Evolutionary conservation across 2,797 vertebrate species (phyloP).

Genomic region (Margarornis squamiger): DNA sequence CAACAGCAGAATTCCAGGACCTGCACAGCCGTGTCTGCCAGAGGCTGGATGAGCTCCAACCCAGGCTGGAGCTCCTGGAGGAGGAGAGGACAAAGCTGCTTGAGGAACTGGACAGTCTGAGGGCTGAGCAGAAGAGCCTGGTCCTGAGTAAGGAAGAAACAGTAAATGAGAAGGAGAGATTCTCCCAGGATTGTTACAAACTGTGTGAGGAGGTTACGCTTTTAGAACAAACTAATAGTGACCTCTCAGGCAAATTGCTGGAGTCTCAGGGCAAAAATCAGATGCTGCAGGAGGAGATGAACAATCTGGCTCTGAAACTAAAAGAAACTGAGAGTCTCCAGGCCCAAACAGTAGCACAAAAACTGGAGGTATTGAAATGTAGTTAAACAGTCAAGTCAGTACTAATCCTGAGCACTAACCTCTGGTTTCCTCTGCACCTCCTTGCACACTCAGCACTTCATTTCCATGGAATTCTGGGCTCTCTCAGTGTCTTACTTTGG

Average conservation of each 20-base stretch:
- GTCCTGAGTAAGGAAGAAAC: conserved; percentile 60
- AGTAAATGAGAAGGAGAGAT: conserved; percentile 71
- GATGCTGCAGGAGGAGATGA: conserved; percentile 80
- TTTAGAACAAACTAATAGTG: conserved; percentile 73
- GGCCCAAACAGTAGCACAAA: conserved; percentile 85
- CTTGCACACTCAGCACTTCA: conserved; percentile 67
- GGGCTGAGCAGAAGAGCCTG: conserved; percentile 62
- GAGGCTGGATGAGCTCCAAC: conserved; percentile 75
- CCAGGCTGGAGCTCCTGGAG: conserved; percentile 62
- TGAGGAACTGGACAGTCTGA: conserved; percentile 71
- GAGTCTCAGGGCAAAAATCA: conserved; percentile 79
- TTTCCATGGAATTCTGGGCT: neutral
- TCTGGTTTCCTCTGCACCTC: conserved; percentile 65
- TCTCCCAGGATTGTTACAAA: conserved; percentile 72
- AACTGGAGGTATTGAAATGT: conserved; percentile 80
- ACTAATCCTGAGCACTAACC: conserved; percentile 77
- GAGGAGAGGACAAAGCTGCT: conserved; percentile 66
- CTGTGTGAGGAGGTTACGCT: conserved; percentile 72
- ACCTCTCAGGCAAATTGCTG: conserved; percentile 77
- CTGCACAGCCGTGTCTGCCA: conserved; percentile 68
- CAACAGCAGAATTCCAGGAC: conserved; percentile 76
- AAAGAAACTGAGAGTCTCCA: conserved; percentile 84
- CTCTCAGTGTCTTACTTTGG: neutral
- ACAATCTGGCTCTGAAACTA: conserved; percentile 81
- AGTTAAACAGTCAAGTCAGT: conserved; percentile 23